phyloP scores from a whole-genome alignment of 2,888 invertebrate genomes.

The Drosophila nigricruria region DNA sequence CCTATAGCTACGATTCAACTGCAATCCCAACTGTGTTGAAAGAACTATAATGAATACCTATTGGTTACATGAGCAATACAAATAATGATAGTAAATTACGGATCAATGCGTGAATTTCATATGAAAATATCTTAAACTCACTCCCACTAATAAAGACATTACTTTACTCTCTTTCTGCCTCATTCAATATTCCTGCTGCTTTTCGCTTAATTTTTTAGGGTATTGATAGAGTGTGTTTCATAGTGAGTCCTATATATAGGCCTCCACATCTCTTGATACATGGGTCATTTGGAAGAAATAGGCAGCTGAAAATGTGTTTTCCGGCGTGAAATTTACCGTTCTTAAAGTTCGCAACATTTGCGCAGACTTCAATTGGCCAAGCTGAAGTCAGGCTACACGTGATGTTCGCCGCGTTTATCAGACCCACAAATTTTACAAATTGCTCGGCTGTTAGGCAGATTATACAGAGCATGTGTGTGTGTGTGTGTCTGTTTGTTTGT shows the following conservation, averaged over 20 bases:
- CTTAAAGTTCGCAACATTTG: not conserved
- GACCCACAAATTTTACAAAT: slow-evolving; percentile 56
- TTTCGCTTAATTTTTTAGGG: not conserved
- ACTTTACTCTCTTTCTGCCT: not conserved
- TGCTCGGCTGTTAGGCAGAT: slow-evolving; percentile 47
- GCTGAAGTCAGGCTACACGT: not conserved
- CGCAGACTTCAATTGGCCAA: slow-evolving; percentile 37
- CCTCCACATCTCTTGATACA: not conserved
- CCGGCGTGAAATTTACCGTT: not conserved
- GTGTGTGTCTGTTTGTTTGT: slow-evolving; percentile 1
- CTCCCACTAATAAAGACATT: no score
- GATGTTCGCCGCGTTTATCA: slow-evolving; percentile 33
- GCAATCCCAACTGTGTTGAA: not conserved
- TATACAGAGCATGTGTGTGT: slow-evolving; percentile 26
- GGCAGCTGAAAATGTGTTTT: slow-evolving; percentile 16
- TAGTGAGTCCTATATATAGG: not conserved
- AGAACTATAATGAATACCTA: not conserved
- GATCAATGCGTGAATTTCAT: no score
- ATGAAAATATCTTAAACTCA: no score
- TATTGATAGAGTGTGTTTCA: not conserved
- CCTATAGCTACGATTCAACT: no score
- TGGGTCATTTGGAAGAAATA: slow-evolving; percentile 15
- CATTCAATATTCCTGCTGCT: not conserved
- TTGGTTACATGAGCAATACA: no score
- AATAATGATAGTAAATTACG: no score